Evolutionary conservation across 2,797 vertebrate genomes (phyloP).

Genomic region (Gouania willdenowi): DNA sequence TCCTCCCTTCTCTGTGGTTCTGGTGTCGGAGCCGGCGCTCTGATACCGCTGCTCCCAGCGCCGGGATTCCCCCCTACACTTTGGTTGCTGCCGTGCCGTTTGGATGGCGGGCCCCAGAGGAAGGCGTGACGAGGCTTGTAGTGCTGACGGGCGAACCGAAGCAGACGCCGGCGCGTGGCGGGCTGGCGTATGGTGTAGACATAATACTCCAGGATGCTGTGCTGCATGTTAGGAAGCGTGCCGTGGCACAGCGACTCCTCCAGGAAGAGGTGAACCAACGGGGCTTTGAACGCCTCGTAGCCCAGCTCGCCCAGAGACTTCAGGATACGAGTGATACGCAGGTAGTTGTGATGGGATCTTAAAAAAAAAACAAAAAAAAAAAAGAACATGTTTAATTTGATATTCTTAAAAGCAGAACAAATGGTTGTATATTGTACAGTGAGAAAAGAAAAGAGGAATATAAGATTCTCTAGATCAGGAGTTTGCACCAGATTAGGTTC

Average conservation of each 20-base stretch:
- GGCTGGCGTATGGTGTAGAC: conserved; percentile 91
- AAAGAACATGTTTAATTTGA: fast-evolving
- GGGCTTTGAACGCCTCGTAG: conserved; percentile 92
- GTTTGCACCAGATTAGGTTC: too few relatives aligned
- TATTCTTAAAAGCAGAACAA: too few relatives aligned
- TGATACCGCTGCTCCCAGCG: conserved; percentile 60
- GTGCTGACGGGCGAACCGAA: conserved; percentile 87
- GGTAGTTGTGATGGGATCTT: conserved; percentile 98
- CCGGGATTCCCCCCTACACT: conserved; percentile 33
- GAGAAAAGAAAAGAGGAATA: too few relatives aligned
- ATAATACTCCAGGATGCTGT: conserved; percentile 94
- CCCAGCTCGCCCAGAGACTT: conserved; percentile 97
- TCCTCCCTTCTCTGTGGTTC: conserved; percentile 52
- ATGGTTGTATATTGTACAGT: too few relatives aligned
- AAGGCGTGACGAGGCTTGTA: conserved; percentile 89
- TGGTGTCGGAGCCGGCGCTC: conserved; percentile 59
- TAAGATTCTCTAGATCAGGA: too few relatives aligned
- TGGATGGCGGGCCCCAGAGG: conserved; percentile 88
- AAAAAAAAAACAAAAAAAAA: not conserved
- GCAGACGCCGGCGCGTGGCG: conserved; percentile 85
- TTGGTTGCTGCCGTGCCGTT: conserved; percentile 61
- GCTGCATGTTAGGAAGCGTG: conserved; percentile 91
- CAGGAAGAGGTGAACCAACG: conserved; percentile 88
- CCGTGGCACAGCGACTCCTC: conserved; percentile 87
- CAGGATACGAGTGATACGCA: conserved; percentile 95